Evolutionary conservation across 2,888 invertebrate species (phyloP).

Genomic region (Eutolmus rufibarbis): DNA sequence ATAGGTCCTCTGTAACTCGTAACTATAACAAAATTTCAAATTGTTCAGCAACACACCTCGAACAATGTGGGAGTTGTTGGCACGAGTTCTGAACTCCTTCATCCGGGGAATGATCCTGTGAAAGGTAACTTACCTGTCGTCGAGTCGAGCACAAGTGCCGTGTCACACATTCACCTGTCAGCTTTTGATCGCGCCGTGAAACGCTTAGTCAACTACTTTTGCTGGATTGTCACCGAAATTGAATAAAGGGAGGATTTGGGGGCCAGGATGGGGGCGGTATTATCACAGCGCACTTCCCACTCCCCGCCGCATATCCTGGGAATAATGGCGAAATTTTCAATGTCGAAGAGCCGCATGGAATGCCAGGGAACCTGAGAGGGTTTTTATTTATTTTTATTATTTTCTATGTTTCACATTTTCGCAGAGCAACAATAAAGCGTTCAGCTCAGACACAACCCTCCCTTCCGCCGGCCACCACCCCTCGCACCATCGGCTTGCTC

Average conservation of each 20-base stretch:
- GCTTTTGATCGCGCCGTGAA: conserved; percentile 39
- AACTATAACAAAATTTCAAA: neutral
- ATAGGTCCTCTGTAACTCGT: neutral
- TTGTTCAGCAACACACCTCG: neutral
- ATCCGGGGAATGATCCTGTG: neutral
- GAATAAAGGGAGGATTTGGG: neutral
- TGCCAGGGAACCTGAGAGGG: neutral
- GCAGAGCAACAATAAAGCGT: neutral
- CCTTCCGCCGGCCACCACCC: neutral
- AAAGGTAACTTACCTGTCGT: neutral
- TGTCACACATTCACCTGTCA: conserved; percentile 42
- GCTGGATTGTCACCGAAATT: neutral
- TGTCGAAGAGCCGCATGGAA: neutral
- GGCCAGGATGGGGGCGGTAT: neutral
- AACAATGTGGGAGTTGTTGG: neutral
- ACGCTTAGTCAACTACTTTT: conserved; percentile 38
- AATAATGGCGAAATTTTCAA: neutral
- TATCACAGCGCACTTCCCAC: neutral
- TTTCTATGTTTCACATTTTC: neutral
- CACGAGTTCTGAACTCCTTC: neutral
- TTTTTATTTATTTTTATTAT: neutral
- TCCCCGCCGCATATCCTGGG: neutral
- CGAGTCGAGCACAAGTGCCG: neutral
- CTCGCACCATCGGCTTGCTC: neutral
- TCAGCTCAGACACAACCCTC: neutral